phyloP scores from a whole-genome alignment of 1,140 invertebrate genomes.

The Temnothorax curvispinosus region DNA sequence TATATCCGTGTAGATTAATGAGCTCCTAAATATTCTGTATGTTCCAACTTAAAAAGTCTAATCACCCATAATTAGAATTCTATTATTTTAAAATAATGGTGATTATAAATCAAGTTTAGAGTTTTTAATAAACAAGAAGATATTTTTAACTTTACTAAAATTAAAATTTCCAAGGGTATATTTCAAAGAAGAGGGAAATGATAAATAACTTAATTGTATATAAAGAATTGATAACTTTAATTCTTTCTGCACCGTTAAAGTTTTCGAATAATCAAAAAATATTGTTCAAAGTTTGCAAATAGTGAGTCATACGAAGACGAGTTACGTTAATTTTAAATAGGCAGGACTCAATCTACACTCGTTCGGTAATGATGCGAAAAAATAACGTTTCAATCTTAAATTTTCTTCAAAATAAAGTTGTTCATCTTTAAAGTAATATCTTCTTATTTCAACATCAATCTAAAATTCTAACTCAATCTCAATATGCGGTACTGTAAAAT shows the following conservation, averaged over 20 bases:
- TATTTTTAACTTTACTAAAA: conserved; percentile 23
- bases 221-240: not conserved
- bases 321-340: not conserved
- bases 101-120: conserved; percentile 6
- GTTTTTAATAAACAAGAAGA: conserved; percentile 20
- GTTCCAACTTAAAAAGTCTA: not conserved
- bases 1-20: not conserved
- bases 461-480: not conserved
- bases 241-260: not conserved
- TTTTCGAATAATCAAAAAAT: not conserved
- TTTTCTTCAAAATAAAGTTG: not conserved
- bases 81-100: not conserved
- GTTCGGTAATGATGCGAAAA: not conserved
- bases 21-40: not conserved
- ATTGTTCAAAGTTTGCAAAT: not conserved
- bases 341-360: not conserved
- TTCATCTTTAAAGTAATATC: not conserved
- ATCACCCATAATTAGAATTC: not conserved
- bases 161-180: not conserved
- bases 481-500: not conserved
- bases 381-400: not conserved
- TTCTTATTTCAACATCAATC: not conserved
- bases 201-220: not conserved
- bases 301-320: not conserved
- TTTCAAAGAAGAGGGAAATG: not conserved